Evolutionary conservation across 2,113 vertebrate species (phyloP).

Genomic region (Manacus vitellinus): DNA sequence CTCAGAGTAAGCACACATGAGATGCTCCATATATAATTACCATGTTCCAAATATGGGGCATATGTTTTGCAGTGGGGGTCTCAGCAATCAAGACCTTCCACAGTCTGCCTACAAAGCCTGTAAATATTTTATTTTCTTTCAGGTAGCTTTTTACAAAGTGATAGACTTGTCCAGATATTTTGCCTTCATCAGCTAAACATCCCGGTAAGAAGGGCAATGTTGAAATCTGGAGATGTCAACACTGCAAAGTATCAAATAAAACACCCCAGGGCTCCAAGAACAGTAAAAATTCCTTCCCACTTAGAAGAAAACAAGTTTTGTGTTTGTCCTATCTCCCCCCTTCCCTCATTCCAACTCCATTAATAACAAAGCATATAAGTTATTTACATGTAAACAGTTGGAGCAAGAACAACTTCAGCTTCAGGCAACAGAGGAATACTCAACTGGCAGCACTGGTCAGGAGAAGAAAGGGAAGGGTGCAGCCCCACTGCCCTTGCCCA

Average conservation of each 20-base stretch:
- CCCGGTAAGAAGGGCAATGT: not conserved
- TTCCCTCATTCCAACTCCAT: not conserved
- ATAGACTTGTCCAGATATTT: not conserved
- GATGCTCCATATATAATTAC: not conserved
- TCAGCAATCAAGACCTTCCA: not conserved
- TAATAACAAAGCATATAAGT: not conserved
- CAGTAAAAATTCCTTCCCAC: not conserved
- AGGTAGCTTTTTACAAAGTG: not conserved
- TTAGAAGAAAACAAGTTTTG: not conserved
- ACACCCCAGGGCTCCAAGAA: not conserved
- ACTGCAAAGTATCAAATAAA: not conserved
- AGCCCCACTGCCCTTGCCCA: not conserved
- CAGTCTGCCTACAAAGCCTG: not conserved
- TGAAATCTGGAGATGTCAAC: not conserved
- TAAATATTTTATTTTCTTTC: not conserved
- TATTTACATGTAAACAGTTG: constrained; percentile 15
- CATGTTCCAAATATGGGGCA: not conserved
- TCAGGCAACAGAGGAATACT: not conserved
- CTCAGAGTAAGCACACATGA: not conserved
- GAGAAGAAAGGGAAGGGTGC: not conserved
- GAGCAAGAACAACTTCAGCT: not conserved
- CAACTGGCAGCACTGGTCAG: not conserved
- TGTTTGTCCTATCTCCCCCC: not conserved
- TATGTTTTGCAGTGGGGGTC: not conserved
- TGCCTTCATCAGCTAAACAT: not conserved